A percentile compares a stretch with the other conserved stretches of the same genome.
Conservation (phyloP, 2,797 vertebrate genomes). For the Sciurus carolinensis region DNA sequence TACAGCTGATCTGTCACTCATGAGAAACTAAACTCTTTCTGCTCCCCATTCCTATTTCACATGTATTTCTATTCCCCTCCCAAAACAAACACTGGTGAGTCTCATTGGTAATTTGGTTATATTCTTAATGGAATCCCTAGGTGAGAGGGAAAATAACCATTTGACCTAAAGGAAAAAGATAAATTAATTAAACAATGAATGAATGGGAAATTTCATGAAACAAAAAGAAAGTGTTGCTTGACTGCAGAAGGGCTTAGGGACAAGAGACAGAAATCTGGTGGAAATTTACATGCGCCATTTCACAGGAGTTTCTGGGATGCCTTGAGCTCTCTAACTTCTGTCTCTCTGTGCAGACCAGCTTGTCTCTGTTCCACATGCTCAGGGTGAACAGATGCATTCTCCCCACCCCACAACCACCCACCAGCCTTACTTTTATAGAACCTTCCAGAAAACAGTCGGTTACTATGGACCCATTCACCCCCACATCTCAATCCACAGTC, state of each 20-base stretch:
- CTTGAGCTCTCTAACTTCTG: not conserved
- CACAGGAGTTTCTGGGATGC: not conserved
- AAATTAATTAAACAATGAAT: not conserved
- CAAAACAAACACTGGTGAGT: not conserved
- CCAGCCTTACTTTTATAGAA: not conserved
- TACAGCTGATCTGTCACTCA: not conserved
- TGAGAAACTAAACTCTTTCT: not conserved
- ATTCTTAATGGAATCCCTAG: conserved; percentile 36
- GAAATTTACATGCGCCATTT: not conserved
- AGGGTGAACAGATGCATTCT: not conserved
- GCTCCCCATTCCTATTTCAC: conserved; percentile 1
- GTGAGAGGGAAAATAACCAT: conserved; percentile 24
- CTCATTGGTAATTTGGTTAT: not conserved
- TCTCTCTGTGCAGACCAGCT: not conserved
- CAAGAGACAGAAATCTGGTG: not conserved
- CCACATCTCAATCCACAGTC: not conserved
- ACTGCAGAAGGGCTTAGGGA: not conserved
- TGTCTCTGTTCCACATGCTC: not conserved
- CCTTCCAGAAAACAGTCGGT: not conserved
- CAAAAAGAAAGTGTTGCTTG: not conserved
- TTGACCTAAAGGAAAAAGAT: conserved; percentile 19
- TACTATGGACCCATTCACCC: not conserved
- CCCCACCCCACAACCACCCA: not conserved
- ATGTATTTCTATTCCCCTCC: not conserved
- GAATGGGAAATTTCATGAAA: not conserved